Evolutionary conservation across 2,113 vertebrate species (phyloP).

Genomic region (Chrysemys picta): DNA sequence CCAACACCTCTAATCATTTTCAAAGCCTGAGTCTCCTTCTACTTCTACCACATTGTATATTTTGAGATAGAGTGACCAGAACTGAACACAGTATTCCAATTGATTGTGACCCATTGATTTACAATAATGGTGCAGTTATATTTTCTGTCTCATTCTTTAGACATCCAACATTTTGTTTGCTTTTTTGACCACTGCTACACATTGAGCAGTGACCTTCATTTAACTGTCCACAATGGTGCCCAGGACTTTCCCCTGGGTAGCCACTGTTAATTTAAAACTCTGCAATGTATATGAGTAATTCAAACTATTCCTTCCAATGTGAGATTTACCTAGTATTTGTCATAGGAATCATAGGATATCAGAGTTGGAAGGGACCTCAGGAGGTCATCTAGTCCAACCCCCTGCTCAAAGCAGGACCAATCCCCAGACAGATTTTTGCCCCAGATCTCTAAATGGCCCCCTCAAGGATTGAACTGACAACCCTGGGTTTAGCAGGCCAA

Average conservation of each 20-base stretch:
- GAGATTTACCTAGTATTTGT: background rate
- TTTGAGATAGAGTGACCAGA: background rate
- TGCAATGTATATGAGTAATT: background rate
- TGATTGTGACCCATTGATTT: background rate
- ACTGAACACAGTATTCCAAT: background rate
- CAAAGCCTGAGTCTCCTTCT: background rate
- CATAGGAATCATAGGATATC: no score
- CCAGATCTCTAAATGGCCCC: no score
- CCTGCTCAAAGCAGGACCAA: no score
- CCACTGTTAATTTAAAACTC: background rate
- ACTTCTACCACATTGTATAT: background rate
- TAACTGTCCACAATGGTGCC: background rate
- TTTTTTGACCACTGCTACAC: background rate
- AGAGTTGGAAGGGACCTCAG: no score
- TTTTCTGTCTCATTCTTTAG: background rate
- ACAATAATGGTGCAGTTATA: background rate
- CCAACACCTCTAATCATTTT: background rate
- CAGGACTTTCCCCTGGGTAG: slow-evolving; percentile 7
- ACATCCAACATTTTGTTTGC: background rate
- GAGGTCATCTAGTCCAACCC: no score
- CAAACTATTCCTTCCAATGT: background rate
- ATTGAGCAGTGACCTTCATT: background rate
- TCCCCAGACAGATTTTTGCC: no score
- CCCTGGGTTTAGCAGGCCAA: no score
- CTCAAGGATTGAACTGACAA: no score